Conservation (phyloP, 2,888 invertebrate genomes). For the Drosophila putrida region DNA sequence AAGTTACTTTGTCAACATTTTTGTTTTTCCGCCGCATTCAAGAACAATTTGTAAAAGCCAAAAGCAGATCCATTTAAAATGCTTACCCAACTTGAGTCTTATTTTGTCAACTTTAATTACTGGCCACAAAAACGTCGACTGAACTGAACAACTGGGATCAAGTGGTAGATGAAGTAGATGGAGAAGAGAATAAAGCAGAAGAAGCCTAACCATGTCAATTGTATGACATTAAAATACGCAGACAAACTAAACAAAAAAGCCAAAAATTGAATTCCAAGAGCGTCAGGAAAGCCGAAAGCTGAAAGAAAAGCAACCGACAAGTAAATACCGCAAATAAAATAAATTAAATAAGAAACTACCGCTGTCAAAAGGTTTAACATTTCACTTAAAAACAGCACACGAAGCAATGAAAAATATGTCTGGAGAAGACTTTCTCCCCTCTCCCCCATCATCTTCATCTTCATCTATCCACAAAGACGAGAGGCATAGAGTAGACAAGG, state of each 20-base stretch:
- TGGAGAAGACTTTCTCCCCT: slow-evolving; percentile 7
- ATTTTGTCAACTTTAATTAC: slow-evolving; percentile 75
- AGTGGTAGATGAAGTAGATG: not conserved
- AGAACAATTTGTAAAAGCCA: slow-evolving; percentile 13
- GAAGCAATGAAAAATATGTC: slow-evolving; percentile 57
- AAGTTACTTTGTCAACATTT: slow-evolving; percentile 14
- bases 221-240: slow-evolving; percentile 72
- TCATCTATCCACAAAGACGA: not conserved
- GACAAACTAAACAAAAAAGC: slow-evolving; percentile 48
- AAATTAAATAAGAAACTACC: slow-evolving; percentile 81
- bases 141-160: slow-evolving; percentile 12
- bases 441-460: no score
- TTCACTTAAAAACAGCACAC: slow-evolving; percentile 74
- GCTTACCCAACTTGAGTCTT: slow-evolving; percentile 36
- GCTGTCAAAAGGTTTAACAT: slow-evolving; percentile 80
- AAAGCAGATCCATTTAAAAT: slow-evolving; percentile 48
- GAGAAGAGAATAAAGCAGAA: slow-evolving; percentile 6
- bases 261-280: slow-evolving; percentile 68
- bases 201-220: slow-evolving; percentile 73
- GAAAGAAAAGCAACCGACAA: slow-evolving; percentile 47
- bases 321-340: slow-evolving; percentile 80
- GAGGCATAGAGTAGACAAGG: slow-evolving; percentile 27
- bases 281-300: slow-evolving; percentile 24
- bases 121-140: slow-evolving; percentile 53
- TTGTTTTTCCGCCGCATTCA: slow-evolving; percentile 18